phyloP scores from a whole-genome alignment of 2,888 invertebrate genomes.

The Stenchaetothrips biformis region DNA sequence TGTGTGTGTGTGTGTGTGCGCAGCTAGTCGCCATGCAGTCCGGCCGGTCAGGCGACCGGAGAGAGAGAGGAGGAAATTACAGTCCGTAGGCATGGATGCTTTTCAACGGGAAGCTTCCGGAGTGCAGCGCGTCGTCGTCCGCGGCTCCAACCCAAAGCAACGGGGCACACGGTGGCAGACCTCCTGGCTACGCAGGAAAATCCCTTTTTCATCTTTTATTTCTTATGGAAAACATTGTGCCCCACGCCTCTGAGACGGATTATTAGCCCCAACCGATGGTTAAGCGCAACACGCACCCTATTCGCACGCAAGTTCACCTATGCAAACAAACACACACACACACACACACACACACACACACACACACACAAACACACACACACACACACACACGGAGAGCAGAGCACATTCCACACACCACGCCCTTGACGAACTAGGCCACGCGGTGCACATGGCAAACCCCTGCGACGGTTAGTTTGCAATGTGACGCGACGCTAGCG shows the following conservation, averaged over 20 bases:
- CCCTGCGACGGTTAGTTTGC: neutral
- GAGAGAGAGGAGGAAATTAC: neutral
- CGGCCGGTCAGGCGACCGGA: neutral
- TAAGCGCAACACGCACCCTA: no score
- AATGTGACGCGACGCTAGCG: neutral
- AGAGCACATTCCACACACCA: neutral
- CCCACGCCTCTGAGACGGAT: no score
- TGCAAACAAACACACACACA: neutral
- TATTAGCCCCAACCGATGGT: no score
- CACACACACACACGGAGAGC: neutral
- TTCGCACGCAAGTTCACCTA: neutral
- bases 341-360: neutral
- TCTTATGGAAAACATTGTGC: no score
- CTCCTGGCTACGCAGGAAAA: no score
- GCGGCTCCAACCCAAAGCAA: no score
- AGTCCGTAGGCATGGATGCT: neutral
- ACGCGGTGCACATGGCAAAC: neutral
- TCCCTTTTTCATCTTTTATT: no score
- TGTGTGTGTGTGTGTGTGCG: neutral
- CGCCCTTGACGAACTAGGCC: neutral
- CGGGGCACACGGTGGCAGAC: neutral
- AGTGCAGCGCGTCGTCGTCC: neutral
- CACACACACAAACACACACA: neutral
- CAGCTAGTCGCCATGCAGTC: neutral
- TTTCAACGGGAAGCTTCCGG: constrained; percentile 24